Evolutionary conservation across 35 echinoderm and acorn worm genomes (phyloP).

Genomic region (Ophiothrix spiculata): DNA sequence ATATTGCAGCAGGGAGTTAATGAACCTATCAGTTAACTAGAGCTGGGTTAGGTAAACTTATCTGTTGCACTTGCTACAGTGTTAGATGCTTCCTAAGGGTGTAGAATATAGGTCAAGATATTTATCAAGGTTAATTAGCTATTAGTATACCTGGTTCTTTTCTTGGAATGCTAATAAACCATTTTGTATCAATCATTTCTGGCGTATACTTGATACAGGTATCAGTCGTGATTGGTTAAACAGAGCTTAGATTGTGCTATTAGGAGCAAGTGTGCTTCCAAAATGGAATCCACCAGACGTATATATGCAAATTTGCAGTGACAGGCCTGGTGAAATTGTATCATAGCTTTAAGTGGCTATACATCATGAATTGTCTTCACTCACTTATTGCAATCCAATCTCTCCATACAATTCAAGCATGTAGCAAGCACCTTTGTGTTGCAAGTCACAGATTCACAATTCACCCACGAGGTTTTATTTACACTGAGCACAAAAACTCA

Average conservation of each 20-base stretch:
- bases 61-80: constrained; percentile 8
- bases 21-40: not conserved
- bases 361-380: not conserved
- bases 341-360: not conserved
- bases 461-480: not conserved
- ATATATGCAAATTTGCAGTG: not conserved
- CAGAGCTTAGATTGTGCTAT: not conserved
- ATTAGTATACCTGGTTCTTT: not conserved
- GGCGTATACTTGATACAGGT: not conserved
- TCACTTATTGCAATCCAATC: not conserved
- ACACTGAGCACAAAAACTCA: not conserved
- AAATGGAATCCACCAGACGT: not conserved
- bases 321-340: not conserved
- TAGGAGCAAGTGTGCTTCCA: not conserved
- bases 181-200: not conserved
- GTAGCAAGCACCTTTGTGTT: constrained; percentile 1
- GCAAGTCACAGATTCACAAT: not conserved
- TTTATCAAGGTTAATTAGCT: not conserved
- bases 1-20: not conserved
- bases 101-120: not conserved
- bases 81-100: not conserved
- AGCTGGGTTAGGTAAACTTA: not conserved
- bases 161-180: not conserved
- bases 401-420: not conserved
- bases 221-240: not conserved